Conservation (phyloP, 2,888 invertebrate genomes). For the Diadegma fenestrale region DNA sequence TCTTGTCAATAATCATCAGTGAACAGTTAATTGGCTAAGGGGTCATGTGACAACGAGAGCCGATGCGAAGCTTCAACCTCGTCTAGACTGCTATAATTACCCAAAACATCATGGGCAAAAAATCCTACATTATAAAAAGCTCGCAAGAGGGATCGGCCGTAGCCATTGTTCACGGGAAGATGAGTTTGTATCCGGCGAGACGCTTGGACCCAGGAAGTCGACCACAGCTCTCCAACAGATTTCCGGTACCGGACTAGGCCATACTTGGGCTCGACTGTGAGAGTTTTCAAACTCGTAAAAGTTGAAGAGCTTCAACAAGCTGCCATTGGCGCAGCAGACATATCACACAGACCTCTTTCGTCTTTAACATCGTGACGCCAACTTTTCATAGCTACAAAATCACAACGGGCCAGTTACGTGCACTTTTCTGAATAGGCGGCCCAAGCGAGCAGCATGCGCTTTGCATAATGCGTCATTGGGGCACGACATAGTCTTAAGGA, state of each 20-base stretch:
- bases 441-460: not conserved
- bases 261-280: conserved; percentile 15
- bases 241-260: conserved; percentile 28
- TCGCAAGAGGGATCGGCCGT: conserved; percentile 14
- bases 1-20: conserved; percentile 18
- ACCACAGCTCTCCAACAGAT: conserved; percentile 31
- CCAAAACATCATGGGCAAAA: conserved; percentile 26
- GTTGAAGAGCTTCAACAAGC: conserved; percentile 53
- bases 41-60: not conserved
- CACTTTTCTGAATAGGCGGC: not conserved
- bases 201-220: conserved; percentile 48
- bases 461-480: not conserved
- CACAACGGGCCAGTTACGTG: conserved; percentile 40
- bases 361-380: conserved; percentile 44
- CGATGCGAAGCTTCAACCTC: not conserved
- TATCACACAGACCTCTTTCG: conserved; percentile 27
- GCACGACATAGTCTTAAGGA: not conserved
- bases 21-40: conserved; percentile 37
- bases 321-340: conserved; percentile 35
- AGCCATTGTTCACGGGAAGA: conserved; percentile 52
- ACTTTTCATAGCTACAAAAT: conserved; percentile 74
- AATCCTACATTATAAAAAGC: conserved; percentile 19
- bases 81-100: conserved; percentile 33
- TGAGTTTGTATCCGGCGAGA: conserved; percentile 42
- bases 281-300: conserved; percentile 63